Base-by-base conservation (phyloP, 2,113 vertebrate genomes). In the Salvelinus fontinalis region DNA sequence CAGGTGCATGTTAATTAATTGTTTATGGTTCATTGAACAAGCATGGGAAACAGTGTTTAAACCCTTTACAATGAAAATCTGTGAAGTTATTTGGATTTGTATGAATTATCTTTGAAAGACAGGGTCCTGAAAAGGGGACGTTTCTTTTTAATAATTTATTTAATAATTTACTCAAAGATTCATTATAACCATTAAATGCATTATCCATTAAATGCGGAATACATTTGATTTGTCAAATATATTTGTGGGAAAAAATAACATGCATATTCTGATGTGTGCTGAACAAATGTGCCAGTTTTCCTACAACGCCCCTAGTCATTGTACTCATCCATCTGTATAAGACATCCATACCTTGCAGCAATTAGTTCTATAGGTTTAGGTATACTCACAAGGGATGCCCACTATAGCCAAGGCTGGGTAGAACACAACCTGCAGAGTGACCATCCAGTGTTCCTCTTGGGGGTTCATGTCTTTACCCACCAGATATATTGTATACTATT, bases 341-440 rank as follows among this genome's bases (percentile, higher is more conserved):
- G 13, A 14, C 14, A 39, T 1, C 20, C n/a, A 74, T 49, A 64
- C 11, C 11, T 11, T 5, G 54, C 67, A 69, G 67, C 8, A 44
- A 48, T 26, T 44, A 29, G 5, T 9, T 29, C 22, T 54, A 14
- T 16, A 5, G 3, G 31, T 60, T 44, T 44, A 44, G 8, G 31
- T 60, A 18, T 89, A 92, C 91, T 93, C 79, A 92, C 90, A 92
- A 71, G 91, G 90, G 74, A 93, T 89, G 11, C 92, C 90, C 18
- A 93, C 83, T 51, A 83, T 67, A 31, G 88, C 87, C 5, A 93
- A 83, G 26, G 71, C 29, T 3, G 90, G 88, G 66, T 92, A 92
- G 81, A 91, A 92, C 57, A 90, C 78, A 51, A 88, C 87, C 79
- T 92, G 89, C 2, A 93, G 76, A 0, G 78, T 88, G 74, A 89